These are phyloP conservation scores for Semicossyphus pulcher DNA, from an alignment of 2,113 vertebrate genomes.

Conservation along the genomic window DNA sequence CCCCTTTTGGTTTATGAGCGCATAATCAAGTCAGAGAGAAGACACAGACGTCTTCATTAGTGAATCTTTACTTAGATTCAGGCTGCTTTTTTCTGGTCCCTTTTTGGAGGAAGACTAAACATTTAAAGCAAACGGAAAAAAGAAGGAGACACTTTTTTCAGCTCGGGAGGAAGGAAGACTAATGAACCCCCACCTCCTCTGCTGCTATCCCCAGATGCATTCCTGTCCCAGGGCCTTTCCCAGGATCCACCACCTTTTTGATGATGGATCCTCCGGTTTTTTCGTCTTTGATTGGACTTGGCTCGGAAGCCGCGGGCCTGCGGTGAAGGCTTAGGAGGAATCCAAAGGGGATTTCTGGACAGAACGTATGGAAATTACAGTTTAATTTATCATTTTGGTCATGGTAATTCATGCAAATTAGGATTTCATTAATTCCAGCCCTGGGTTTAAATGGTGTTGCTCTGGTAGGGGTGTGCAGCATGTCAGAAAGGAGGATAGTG, in stretches of 20 bases:
- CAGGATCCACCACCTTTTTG: slow-evolving; percentile 39
- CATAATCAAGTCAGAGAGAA: slow-evolving; percentile 30
- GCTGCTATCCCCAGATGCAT: slow-evolving; percentile 24
- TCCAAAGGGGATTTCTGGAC: slow-evolving; percentile 64
- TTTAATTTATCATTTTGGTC: slow-evolving; percentile 73
- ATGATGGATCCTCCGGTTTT: slow-evolving; percentile 58
- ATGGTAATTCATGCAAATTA: slow-evolving; percentile 78
- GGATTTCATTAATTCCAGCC: slow-evolving; percentile 65
- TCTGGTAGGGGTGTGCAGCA: slow-evolving; percentile 25
- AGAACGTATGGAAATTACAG: slow-evolving; percentile 75
- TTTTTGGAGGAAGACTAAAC: background rate
- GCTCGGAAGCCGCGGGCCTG: slow-evolving; percentile 33
- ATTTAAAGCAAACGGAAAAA: slow-evolving; percentile 13
- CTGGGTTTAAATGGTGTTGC: slow-evolving; percentile 49
- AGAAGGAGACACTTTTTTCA: slow-evolving; percentile 6
- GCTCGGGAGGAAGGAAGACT: background rate
- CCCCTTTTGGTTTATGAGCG: slow-evolving; percentile 23
- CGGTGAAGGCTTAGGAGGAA: slow-evolving; percentile 51
- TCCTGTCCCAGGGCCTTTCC: slow-evolving; percentile 58
- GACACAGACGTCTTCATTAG: slow-evolving; percentile 45
- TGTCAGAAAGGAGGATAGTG: slow-evolving; percentile 5
- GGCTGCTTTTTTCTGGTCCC: slow-evolving; percentile 11
- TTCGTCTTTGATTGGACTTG: slow-evolving; percentile 50
- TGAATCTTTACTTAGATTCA: slow-evolving; percentile 6
- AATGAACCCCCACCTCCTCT: background rate